phyloP scores from a whole-genome alignment of 2,113 vertebrate genomes.

The Cichladusa arquata region DNA sequence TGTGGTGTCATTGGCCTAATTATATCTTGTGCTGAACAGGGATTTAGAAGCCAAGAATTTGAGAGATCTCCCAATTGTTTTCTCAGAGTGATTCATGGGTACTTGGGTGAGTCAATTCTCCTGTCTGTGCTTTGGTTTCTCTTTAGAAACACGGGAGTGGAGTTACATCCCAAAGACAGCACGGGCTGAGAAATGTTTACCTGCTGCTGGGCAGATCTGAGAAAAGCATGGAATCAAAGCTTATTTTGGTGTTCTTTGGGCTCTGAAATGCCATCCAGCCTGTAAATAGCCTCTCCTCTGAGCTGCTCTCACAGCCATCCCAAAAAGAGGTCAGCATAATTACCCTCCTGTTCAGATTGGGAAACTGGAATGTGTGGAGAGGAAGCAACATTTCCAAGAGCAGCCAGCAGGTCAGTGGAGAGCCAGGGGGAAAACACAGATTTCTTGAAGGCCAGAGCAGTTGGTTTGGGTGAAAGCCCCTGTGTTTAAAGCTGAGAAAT shows the following conservation, averaged over 20 bases:
- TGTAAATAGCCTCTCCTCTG: background rate
- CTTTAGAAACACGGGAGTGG: background rate
- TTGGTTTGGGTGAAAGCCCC: background rate
- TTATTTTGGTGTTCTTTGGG: background rate
- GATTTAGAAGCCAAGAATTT: conserved; percentile 41
- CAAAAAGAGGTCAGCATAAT: conserved; percentile 48
- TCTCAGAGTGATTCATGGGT: conserved; percentile 38
- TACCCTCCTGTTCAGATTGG: conserved; percentile 1
- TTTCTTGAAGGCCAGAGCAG: background rate
- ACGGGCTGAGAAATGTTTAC: background rate
- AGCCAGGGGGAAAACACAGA: background rate
- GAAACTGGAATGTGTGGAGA: conserved; percentile 1
- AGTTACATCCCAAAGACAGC: background rate
- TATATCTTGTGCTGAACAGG: background rate
- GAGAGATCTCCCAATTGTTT: conserved; percentile 23
- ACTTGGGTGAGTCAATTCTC: conserved; percentile 1
- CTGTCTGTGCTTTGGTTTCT: conserved; percentile 25
- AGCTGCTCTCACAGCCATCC: conserved; percentile 7
- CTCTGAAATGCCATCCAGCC: background rate
- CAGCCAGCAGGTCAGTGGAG: background rate
- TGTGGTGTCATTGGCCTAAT: conserved; percentile 30
- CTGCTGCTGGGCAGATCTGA: background rate
- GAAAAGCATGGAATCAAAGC: background rate
- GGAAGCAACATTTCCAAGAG: conserved; percentile 9
- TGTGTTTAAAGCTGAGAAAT: background rate